Base-by-base conservation (phyloP, 1,140 invertebrate species). In the Doryteuthis pealeii region DNA sequence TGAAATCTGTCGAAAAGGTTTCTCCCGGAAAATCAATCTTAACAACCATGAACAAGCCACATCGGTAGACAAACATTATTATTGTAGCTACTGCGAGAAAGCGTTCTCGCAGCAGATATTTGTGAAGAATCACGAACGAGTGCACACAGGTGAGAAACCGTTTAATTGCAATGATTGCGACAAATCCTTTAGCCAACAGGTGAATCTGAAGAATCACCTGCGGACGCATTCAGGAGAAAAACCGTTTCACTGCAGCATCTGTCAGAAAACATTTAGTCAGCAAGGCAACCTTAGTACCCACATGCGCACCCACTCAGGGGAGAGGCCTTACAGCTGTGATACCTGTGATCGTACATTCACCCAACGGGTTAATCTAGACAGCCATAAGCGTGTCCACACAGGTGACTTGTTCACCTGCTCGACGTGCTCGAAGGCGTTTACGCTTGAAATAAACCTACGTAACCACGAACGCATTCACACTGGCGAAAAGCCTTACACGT, bases 191-290 rank as follows among this genome's bases (percentile, higher is more conserved):
- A 95, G 95, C 87, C 94, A 96, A 87, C 91, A 94, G 62, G 95
- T 93, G 62, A 96, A 96, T 83, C 89, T 97, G 43, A 96, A 96
- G 89, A 97, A 95, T 0, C 95, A 97, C 84, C 90, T 96, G 96
- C 83, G 94, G 93, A 78, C 86, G 95, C 85, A 87, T 74, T 85
- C 85, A 2, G 85, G 85, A 8, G 84, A 84, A 67, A 87, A 87
- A 70, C 85, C 84, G 2, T 86, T 84, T 72, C 81, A 82, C 32
- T 87, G 86, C 76, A 82, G 85, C 69, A 75, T 85, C 30, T 90
- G 89, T 79, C 84, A 83, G 10, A 74, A 88, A 62, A 88, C 89
- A 0, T 90, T 90, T 77, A 80, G 89, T 43, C 89, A 90, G 74
- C 89, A 89, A 1, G 89, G 89, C 12, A 90, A 90, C 78, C 78